phyloP scores from a whole-genome alignment of 2,113 vertebrate genomes.

The Ceratotherium simum region DNA sequence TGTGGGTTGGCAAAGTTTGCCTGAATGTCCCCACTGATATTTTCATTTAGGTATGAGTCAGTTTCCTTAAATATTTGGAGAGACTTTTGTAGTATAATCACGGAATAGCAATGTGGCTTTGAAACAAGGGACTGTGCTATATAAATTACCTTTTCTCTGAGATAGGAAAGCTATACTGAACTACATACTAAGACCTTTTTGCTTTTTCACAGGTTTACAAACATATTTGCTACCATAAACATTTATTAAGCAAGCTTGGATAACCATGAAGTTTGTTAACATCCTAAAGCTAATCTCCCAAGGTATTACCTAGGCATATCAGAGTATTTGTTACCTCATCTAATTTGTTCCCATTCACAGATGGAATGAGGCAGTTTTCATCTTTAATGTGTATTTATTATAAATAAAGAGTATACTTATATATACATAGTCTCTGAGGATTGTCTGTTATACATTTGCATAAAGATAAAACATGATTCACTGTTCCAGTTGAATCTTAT shows the following conservation, averaged over 20 bases:
- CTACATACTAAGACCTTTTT: neutral
- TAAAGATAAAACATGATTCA: neutral
- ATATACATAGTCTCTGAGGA: neutral
- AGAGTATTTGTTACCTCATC: constrained; percentile 20
- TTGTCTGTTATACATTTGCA: neutral
- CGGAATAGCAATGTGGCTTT: neutral
- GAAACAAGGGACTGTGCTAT: neutral
- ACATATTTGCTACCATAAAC: neutral
- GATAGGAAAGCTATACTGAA: constrained; percentile 33
- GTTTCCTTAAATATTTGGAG: constrained; percentile 28
- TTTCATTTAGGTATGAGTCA: neutral
- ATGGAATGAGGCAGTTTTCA: neutral
- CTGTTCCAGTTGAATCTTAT: neutral
- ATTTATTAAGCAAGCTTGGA: neutral
- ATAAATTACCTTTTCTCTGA: constrained; percentile 21
- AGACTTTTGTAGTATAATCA: neutral
- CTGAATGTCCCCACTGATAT: neutral
- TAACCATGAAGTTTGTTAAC: neutral
- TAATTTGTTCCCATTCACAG: neutral
- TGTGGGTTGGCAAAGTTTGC: constrained; percentile 6
- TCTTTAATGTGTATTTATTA: neutral
- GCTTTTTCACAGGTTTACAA: neutral
- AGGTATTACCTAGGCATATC: neutral
- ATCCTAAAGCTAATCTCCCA: neutral
- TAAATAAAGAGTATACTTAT: neutral